These are phyloP conservation scores for Spinibarbus caldwelli DNA, from an alignment of 2,797 vertebrate genomes.

Conservation along the genomic window DNA sequence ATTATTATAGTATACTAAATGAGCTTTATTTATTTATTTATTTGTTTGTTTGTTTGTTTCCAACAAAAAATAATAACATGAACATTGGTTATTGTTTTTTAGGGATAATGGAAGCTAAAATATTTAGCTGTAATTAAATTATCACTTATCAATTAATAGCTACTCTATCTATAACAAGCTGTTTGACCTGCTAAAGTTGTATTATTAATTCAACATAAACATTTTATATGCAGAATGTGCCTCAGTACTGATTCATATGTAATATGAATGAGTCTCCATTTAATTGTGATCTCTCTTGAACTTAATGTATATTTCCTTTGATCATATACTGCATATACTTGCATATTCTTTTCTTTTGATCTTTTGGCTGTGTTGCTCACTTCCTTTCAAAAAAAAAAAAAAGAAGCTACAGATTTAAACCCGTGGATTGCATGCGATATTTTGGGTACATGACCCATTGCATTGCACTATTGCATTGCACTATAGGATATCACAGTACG, in stretches of 20 bases:
- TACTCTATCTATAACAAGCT: not conserved
- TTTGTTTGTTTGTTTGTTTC: not conserved
- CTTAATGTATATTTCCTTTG: not conserved
- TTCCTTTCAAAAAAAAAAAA: too few species aligned
- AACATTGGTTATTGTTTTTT: not conserved
- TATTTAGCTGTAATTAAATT: not conserved
- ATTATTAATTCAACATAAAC: not conserved
- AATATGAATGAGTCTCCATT: not conserved
- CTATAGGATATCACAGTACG: not conserved
- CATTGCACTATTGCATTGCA: not conserved
- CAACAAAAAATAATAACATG: not conserved
- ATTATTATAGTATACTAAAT: too few species aligned
- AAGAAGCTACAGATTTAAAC: not conserved
- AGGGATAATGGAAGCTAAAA: not conserved
- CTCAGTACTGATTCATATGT: not conserved
- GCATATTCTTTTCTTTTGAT: not conserved
- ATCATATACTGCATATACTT: not conserved
- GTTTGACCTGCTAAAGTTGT: not conserved
- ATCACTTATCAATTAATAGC: not conserved
- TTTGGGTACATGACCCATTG: not conserved
- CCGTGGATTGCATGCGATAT: not conserved
- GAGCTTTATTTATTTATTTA: not conserved
- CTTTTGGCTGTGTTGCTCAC: too few species aligned
- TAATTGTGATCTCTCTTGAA: not conserved
- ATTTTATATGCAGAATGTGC: not conserved